Evolutionary conservation across 2,113 vertebrate genomes (phyloP).

Genomic region (Caranx melampygus): DNA sequence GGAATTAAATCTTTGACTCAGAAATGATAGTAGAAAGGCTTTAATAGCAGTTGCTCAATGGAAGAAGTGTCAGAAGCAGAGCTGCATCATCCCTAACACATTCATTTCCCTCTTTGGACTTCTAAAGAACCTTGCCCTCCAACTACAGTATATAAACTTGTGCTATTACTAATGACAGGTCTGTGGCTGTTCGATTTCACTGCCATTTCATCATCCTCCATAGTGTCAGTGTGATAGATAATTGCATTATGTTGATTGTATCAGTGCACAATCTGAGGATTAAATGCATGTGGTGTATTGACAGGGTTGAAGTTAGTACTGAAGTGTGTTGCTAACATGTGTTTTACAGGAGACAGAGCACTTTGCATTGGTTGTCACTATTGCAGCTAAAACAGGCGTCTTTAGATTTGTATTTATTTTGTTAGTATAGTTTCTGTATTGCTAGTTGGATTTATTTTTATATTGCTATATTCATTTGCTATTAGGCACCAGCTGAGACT

Average conservation of each 20-base stretch:
- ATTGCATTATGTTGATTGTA: not conserved
- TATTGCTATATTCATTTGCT: too few species aligned
- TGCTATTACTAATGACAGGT: not conserved
- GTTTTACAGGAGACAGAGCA: too few species aligned
- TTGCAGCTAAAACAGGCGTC: too few species aligned
- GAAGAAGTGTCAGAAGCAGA: constrained; percentile 40
- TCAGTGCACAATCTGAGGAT: not conserved
- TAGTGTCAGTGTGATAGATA: not conserved
- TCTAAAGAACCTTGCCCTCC: constrained; percentile 40
- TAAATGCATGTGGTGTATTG: not conserved
- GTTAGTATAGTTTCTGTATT: not conserved
- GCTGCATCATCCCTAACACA: constrained; percentile 35
- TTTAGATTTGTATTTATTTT: too few species aligned
- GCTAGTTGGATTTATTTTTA: too few species aligned
- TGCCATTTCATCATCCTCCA: not conserved
- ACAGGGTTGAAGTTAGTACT: not conserved
- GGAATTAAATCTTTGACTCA: constrained; percentile 50
- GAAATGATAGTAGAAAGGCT: constrained; percentile 34
- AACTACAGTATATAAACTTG: constrained; percentile 27
- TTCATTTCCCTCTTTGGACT: constrained; percentile 35
- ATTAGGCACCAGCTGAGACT: too few species aligned
- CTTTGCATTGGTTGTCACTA: too few species aligned
- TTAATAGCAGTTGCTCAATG: constrained; percentile 47
- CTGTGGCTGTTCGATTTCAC: constrained; percentile 1
- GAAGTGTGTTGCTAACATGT: not conserved